Evolutionary conservation across 2,113 vertebrate species (phyloP).

Genomic region (Ciconia maguari): DNA sequence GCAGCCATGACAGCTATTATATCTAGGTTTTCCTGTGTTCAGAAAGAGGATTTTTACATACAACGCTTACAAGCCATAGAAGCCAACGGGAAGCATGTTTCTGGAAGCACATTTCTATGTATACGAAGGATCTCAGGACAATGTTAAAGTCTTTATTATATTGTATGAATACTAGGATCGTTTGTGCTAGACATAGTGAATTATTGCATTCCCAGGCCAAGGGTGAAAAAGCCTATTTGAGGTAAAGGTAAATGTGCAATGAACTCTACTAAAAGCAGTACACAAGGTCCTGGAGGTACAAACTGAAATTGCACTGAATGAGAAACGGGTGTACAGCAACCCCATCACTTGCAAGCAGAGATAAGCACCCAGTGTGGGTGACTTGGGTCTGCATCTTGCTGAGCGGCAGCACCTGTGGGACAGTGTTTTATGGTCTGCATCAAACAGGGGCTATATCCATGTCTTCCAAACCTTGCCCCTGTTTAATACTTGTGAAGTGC

Average conservation of each 20-base stretch:
- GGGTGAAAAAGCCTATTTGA: not conserved
- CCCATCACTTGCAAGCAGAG: not conserved
- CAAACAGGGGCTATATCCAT: not conserved
- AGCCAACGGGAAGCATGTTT: not conserved
- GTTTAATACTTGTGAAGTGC: not conserved
- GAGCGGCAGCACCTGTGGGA: accelerated
- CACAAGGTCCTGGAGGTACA: not conserved
- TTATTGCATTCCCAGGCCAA: not conserved
- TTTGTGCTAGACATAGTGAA: not conserved
- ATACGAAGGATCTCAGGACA: not conserved
- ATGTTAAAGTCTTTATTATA: not conserved
- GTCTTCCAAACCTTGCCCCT: not conserved
- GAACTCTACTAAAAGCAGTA: not conserved
- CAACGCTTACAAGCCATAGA: not conserved
- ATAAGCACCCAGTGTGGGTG: accelerated
- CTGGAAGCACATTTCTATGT: not conserved
- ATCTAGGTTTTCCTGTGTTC: not conserved
- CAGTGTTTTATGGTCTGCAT: not conserved
- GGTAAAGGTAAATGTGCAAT: not conserved
- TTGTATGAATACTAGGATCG: not conserved
- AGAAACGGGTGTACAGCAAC: not conserved
- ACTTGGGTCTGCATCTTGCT: accelerated
- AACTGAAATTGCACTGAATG: not conserved
- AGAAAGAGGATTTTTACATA: not conserved
- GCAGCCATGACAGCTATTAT: not conserved